Evolutionary conservation across 2,113 vertebrate genomes (phyloP), one percentile per base, ranked within the genome.

Genomic region (Rhabdomys dilectus): DNA sequence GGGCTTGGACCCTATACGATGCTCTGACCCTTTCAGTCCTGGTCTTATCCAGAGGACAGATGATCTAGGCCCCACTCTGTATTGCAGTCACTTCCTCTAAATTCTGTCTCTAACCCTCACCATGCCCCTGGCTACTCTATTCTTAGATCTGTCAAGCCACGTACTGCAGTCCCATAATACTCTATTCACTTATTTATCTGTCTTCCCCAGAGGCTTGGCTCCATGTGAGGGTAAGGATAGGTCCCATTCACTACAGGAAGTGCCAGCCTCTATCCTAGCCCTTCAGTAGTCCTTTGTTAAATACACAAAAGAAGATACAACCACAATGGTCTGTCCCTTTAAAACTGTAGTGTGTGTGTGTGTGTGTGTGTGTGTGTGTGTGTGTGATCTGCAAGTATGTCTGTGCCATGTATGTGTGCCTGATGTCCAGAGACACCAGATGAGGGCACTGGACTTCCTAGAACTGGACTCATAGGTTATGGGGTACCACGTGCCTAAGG

Each of bases 271-370:
- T 39, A 95, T n/a, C 68, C 19, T 22, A 53, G 16, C 17, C n/a
- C 24, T 9, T 95, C 66, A 73, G 7, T 76, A 76, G 22, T 34
- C 72, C 34, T 81, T 58, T 24, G 68, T 75, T 87, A 81, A 82
- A 93, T 53, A 78, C 80, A 84, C 42, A 39, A 89, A 88, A 51
- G 48, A 92, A 77, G 39, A 75, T 90, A 87, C 87, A 75, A 39
- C 85, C 11, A 24, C 2, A 16, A 16, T 60, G 39, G n/a, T 45
- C 39, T 82, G 34, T 88, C 75, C 31, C 94, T 96, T 94, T 92
- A 16, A 62, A 62, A 58, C 17, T 26, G 7, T 48, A 48, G 58
- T 39, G 39, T 39, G 48, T 60, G 24, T 82, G 13, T 60, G 22
- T 60, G 16, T 84, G 42, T 24, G 21, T 26, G 56, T 62, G 17